A percentile compares a stretch with the other conserved stretches of the same genome.
Conservation (phyloP, 2,113 vertebrate genomes). For the Leucoraja erinaceus region DNA sequence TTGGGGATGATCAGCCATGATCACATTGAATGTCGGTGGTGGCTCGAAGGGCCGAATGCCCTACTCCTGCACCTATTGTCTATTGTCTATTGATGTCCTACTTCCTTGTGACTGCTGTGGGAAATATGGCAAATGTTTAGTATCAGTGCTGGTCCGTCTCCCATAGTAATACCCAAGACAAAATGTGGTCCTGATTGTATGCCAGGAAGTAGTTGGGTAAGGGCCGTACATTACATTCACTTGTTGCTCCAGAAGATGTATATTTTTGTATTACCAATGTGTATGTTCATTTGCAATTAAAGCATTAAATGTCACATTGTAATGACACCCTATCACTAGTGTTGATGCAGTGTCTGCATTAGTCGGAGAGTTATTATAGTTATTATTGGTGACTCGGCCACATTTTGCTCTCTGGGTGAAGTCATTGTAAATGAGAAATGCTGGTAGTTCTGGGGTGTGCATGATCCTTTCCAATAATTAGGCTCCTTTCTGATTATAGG, state of each 20-base stretch:
- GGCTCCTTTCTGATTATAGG: conserved; percentile 52
- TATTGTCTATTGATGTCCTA: too few relatives aligned
- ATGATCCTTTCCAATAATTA: neutral
- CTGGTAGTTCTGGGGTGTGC: neutral
- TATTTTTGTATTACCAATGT: neutral
- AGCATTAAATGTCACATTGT: neutral
- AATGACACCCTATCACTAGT: neutral
- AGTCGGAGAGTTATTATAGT: neutral
- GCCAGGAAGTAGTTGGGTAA: neutral
- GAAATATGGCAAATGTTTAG: neutral
- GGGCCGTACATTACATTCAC: neutral
- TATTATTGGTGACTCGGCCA: neutral
- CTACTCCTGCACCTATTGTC: too few relatives aligned
- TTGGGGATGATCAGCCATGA: too few relatives aligned
- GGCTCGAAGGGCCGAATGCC: too few relatives aligned
- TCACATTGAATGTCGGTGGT: too few relatives aligned
- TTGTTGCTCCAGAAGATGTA: neutral
- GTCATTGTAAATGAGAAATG: neutral
- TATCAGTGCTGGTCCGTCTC: neutral
- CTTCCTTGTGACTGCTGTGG: neutral
- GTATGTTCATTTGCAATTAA: neutral
- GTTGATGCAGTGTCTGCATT: neutral
- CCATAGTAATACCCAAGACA: neutral
- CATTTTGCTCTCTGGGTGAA: neutral
- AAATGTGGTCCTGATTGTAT: neutral